Percentiles rank a stretch among this genome's conserved stretches.
Evolutionary conservation across 2,113 vertebrate genomes (phyloP).

Genomic region (Oncorhynchus keta): DNA sequence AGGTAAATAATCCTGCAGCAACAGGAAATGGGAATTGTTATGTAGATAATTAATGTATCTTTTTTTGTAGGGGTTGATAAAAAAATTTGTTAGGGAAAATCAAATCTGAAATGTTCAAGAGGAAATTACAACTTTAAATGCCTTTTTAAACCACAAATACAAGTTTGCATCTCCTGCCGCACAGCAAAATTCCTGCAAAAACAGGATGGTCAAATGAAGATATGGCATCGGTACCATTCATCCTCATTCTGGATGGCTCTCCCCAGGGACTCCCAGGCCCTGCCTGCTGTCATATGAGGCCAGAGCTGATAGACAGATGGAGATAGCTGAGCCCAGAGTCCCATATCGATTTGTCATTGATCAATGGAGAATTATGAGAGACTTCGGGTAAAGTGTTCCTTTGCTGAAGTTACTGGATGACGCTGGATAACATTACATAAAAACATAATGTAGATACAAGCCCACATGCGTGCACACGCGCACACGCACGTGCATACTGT

Average conservation of each 20-base stretch:
- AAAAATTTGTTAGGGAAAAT: too few relatives aligned
- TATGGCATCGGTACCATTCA: constrained; percentile 5
- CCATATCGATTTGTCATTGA: constrained; percentile 64
- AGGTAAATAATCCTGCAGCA: too few relatives aligned
- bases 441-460: neutral
- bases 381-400: constrained; percentile 47
- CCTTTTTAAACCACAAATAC: too few relatives aligned
- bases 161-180: too few relatives aligned
- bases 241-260: constrained; percentile 35
- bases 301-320: constrained; percentile 29
- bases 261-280: constrained; percentile 14
- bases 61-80: too few relatives aligned
- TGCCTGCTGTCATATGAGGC: constrained; percentile 23
- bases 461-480: neutral
- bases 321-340: constrained; percentile 36
- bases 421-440: neutral
- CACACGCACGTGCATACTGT: neutral
- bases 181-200: too few relatives aligned
- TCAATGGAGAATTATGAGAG: constrained; percentile 63
- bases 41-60: too few relatives aligned
- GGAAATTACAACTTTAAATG: too few relatives aligned
- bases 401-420: constrained; percentile 40
- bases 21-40: too few relatives aligned
- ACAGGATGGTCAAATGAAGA: too few relatives aligned
- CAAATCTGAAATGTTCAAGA: too few relatives aligned